A percentile compares a stretch with the other conserved stretches of the same genome.
Conservation (phyloP, 1,140 invertebrate species). For the Batillaria attramentaria region DNA sequence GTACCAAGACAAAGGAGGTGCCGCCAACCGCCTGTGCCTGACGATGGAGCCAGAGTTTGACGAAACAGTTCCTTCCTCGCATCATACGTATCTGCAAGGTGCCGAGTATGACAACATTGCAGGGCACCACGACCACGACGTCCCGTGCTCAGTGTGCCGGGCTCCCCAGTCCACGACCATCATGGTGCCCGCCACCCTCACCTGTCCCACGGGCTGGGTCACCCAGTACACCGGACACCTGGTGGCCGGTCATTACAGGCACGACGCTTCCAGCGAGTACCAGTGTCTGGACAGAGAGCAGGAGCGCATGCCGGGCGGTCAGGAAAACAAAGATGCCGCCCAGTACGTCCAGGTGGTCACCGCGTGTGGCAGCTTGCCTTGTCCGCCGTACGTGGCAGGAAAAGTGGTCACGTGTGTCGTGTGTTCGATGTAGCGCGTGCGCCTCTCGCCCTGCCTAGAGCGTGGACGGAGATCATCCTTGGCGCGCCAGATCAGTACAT, state of each 20-base stretch:
- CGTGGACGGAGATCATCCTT: no score
- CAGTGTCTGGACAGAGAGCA: slow-evolving; percentile 45
- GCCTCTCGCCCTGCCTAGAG: no score
- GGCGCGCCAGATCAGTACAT: no score
- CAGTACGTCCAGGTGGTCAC: slow-evolving; percentile 45
- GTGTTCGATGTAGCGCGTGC: slow-evolving; percentile 50
- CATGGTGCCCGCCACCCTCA: slow-evolving; percentile 44
- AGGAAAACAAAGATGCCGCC: slow-evolving; percentile 27
- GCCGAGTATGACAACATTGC: slow-evolving; percentile 40
- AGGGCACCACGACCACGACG: slow-evolving; percentile 21
- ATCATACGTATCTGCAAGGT: background rate
- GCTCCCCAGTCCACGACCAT: slow-evolving; percentile 23
- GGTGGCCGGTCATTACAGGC: slow-evolving; percentile 26
- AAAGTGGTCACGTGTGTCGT: slow-evolving; percentile 52
- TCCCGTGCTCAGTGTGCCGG: slow-evolving; percentile 44
- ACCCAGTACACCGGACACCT: slow-evolving; percentile 48
- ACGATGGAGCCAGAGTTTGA: background rate
- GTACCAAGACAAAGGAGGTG: background rate
- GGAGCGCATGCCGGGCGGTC: slow-evolving; percentile 26
- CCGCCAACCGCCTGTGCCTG: slow-evolving; percentile 14
- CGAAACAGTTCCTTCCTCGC: background rate
- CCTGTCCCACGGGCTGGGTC: slow-evolving; percentile 42
- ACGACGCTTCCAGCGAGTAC: slow-evolving; percentile 35
- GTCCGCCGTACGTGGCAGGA: slow-evolving; percentile 43
- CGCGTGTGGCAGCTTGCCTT: slow-evolving; percentile 43